These are phyloP conservation scores for Mirounga angustirostris DNA, from an alignment of 2,113 vertebrate genomes.

Conservation along the genomic window DNA sequence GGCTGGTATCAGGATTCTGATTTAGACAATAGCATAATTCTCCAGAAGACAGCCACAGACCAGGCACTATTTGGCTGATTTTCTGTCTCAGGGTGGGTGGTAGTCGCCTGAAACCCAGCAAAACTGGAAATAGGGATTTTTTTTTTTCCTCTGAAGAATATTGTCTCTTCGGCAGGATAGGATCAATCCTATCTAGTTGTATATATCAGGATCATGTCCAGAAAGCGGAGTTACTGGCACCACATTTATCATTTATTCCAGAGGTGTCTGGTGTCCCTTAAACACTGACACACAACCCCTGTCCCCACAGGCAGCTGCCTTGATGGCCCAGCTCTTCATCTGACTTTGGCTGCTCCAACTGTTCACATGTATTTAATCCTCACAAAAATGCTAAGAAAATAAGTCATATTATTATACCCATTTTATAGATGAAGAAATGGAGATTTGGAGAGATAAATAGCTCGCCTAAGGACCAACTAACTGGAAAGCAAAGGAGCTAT, in stretches of 20 bases:
- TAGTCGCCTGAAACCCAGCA: not conserved
- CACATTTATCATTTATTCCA: not conserved
- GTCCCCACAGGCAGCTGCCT: not conserved
- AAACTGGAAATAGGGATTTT: not conserved
- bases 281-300: not conserved
- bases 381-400: slow-evolving; percentile 5
- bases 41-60: not conserved
- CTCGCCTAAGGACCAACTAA: not conserved
- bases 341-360: not conserved
- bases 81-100: not conserved
- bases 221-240: not conserved
- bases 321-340: not conserved
- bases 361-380: not conserved
- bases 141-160: not conserved
- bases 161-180: not conserved
- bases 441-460: not conserved
- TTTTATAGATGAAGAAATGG: slow-evolving; percentile 30
- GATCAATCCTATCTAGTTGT: not conserved
- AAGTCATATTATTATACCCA: not conserved
- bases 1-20: slow-evolving; percentile 22
- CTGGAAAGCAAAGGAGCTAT: not conserved
- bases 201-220: not conserved
- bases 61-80: not conserved
- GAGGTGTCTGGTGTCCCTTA: not conserved
- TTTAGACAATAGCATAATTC: slow-evolving; percentile 35